phyloP scores from a whole-genome alignment of 2,888 invertebrate genomes.

The Hofmannophila pseudospretella region DNA sequence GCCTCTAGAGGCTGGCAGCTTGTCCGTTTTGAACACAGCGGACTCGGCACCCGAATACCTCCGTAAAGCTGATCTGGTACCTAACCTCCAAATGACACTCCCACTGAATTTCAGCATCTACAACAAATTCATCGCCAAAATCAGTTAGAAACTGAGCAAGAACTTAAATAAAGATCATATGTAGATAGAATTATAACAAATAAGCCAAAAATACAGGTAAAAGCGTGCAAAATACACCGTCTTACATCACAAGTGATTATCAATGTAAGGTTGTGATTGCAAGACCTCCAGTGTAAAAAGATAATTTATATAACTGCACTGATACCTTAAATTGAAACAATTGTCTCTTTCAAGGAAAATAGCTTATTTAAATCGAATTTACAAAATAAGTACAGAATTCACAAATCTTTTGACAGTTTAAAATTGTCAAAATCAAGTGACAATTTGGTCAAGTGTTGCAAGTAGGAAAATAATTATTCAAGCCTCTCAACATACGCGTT shows the following conservation, averaged over 20 bases:
- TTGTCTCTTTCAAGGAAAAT: background rate
- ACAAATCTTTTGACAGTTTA: slow-evolving; percentile 33
- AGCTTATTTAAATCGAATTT: background rate
- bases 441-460: slow-evolving; percentile 18
- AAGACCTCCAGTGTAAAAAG: slow-evolving; percentile 17
- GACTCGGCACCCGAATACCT: slow-evolving; percentile 83
- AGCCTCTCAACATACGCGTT: no score
- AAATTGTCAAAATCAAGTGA: slow-evolving; percentile 25
- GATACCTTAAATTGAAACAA: slow-evolving; percentile 8
- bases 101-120: slow-evolving; percentile 74
- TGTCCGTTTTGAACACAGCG: slow-evolving; percentile 85
- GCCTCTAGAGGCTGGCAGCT: slow-evolving; percentile 38
- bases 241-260: slow-evolving; percentile 57
- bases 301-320: background rate
- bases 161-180: no score
- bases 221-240: slow-evolving; percentile 29
- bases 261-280: slow-evolving; percentile 6
- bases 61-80: slow-evolving; percentile 49
- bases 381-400: background rate
- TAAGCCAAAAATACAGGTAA: slow-evolving; percentile 15
- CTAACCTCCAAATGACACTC: slow-evolving; percentile 72
- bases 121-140: slow-evolving; percentile 20
- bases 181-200: background rate
- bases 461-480: no score
- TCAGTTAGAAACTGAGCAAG: background rate